Evolutionary conservation across 92 coral and sea anemone species (phyloP).

Genomic region (Desmophyllum pertusum): DNA sequence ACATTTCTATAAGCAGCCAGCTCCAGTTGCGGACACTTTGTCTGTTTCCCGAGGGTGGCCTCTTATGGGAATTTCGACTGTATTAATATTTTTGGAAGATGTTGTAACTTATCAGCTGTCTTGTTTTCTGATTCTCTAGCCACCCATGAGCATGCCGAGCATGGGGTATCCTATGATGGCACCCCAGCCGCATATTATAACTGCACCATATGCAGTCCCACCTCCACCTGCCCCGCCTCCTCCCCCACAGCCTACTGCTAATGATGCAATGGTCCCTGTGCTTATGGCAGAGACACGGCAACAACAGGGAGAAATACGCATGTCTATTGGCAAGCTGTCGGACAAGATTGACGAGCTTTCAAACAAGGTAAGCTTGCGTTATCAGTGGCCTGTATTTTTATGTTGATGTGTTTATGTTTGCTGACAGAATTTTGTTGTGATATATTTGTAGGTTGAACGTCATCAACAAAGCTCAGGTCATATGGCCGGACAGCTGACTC

Average conservation of each 20-base stretch:
- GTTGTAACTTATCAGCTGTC: no score
- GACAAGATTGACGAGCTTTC: conserved; percentile 90
- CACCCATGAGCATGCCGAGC: conserved; percentile 58
- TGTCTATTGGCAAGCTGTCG: conserved; percentile 87
- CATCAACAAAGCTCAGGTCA: conserved; percentile 20
- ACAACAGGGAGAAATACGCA: conserved; percentile 94
- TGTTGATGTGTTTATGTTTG: not conserved
- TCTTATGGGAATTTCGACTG: no score
- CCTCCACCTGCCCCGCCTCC: conserved; percentile 74
- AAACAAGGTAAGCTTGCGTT: conserved; percentile 68
- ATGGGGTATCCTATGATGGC: conserved; percentile 77
- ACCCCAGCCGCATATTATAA: conserved; percentile 69
- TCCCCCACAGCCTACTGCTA: conserved; percentile 71
- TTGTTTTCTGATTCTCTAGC: conserved; percentile 22
- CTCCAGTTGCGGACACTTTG: no score
- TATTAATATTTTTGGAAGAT: no score
- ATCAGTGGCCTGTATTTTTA: not conserved
- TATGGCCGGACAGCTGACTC: conserved; percentile 10
- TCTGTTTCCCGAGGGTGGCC: no score
- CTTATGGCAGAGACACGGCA: conserved; percentile 98
- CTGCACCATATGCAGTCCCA: conserved; percentile 69
- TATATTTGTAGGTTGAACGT: conserved; percentile 38
- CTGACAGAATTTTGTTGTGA: not conserved
- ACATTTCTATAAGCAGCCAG: no score
- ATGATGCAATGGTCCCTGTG: conserved; percentile 96